Evolutionary conservation across 2,113 vertebrate species (phyloP), one percentile per base, ranked within the genome.

Genomic region (Himantopus leucocephalus): DNA sequence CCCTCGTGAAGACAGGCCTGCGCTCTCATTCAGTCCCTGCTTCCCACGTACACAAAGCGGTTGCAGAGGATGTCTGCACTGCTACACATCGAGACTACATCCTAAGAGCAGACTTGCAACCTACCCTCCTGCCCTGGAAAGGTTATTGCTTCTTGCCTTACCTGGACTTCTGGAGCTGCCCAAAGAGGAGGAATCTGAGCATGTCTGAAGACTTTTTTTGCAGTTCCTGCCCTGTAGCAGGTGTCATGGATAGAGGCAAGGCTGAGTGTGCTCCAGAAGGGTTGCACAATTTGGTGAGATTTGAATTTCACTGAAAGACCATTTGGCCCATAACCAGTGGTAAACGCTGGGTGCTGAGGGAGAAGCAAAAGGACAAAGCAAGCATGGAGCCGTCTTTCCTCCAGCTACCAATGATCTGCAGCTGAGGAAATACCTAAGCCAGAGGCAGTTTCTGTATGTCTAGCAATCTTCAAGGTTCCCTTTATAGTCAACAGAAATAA

Each of bases 401-500:
- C 20, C 59, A 89, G 43, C 56, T 91, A 39, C 34, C n/a, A 27
- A 3, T 34, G 73, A 89, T 75, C 76, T 90, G 43, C 59, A 91
- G 84, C 45, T 89, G 59, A 87, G 88, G 83, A 95, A 97, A 88
- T 84, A 60, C 58, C 45, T 53, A 19, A 85, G 75, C 62, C 88
- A 95, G 60, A 91, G 15, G 52, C 47, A 29, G 16, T 92, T 92
- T 93, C 74, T 70, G 23, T 92, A 43, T 0, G 0, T 89, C 70
- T 87, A 84, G 56, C 37, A 72, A 37, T 52, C 48, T 75, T 87
- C 84, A 87, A 91, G 56, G 47, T 64, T 95, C 73, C 64, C 70
- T 92, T 96, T 96, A 64, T 35, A 94, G 77, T 78, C 66, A 92
- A 81, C 52, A 90, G 84, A 91, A 92, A 90, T 94, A 95, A 95